A percentile compares a stretch with the other conserved stretches of the same genome.
Conservation (phyloP, 2,797 vertebrate genomes). For the Girardinus metallicus region DNA sequence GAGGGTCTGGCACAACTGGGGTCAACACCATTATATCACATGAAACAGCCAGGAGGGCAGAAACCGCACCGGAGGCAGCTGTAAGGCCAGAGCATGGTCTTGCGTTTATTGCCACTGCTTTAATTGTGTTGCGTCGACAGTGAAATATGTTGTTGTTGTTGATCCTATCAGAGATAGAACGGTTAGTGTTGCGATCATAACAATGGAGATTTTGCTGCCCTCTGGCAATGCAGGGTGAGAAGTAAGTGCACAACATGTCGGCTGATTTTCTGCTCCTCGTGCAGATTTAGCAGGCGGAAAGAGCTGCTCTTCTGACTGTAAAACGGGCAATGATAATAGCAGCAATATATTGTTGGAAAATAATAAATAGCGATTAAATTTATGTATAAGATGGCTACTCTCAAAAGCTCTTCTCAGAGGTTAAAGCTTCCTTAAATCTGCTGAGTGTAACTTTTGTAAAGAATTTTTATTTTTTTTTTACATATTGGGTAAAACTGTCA, state of each 20-base stretch:
- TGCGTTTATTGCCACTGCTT: slow-evolving; percentile 26
- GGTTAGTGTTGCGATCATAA: slow-evolving; percentile 12
- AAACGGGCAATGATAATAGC: slow-evolving; percentile 11
- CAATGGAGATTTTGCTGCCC: slow-evolving; percentile 33
- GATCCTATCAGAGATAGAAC: slow-evolving; percentile 13
- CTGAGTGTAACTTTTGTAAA: too few relatives aligned
- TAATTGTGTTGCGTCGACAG: slow-evolving; percentile 39
- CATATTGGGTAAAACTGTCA: too few relatives aligned
- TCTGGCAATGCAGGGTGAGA: slow-evolving; percentile 1
- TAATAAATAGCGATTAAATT: slow-evolving; percentile 52
- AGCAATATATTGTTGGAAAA: slow-evolving; percentile 29
- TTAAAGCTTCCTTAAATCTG: neutral
- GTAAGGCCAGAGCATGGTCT: slow-evolving; percentile 34
- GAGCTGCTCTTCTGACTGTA: slow-evolving; percentile 10
- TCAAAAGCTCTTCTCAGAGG: slow-evolving; percentile 60
- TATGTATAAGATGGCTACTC: slow-evolving; percentile 43
- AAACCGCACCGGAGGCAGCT: slow-evolving; percentile 20
- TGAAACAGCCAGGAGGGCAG: slow-evolving; percentile 51
- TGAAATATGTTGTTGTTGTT: slow-evolving; percentile 22
- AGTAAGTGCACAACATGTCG: slow-evolving; percentile 2
- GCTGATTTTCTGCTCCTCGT: slow-evolving; percentile 20
- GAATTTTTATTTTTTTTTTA: too few relatives aligned
- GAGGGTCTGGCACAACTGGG: slow-evolving; percentile 53
- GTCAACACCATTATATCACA: slow-evolving; percentile 69
- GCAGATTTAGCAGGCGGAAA: slow-evolving; percentile 11